phyloP scores from a whole-genome alignment of 2,888 invertebrate genomes.

The Laothoe populi region DNA sequence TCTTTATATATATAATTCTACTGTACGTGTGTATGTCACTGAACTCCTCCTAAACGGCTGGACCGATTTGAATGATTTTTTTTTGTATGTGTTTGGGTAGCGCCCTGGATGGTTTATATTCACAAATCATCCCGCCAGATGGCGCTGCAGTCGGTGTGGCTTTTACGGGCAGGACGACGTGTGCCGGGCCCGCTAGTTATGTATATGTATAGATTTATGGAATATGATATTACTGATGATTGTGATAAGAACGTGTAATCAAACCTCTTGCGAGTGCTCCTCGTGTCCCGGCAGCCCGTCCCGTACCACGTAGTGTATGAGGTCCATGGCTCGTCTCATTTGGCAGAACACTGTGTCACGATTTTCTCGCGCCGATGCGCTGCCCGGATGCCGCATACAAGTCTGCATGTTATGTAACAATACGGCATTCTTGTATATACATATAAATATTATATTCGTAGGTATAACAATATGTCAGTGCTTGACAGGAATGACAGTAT shows the following conservation, averaged over 20 bases:
- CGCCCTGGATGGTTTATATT: no score
- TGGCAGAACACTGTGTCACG: conserved; percentile 99
- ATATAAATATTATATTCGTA: background rate
- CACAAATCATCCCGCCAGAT: no score
- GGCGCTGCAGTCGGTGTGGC: no score
- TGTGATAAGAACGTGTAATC: conserved; percentile 36
- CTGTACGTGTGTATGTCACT: no score
- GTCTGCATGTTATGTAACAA: conserved; percentile 82
- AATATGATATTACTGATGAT: background rate
- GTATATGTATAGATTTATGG: background rate
- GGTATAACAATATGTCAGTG: no score
- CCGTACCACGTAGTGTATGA: conserved; percentile 98
- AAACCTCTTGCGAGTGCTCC: conserved; percentile 80
- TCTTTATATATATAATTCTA: no score
- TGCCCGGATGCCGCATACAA: conserved; percentile 97
- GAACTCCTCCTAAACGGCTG: no score
- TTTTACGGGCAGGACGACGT: no score
- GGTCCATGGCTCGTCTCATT: conserved; percentile 98
- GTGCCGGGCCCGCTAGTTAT: no score
- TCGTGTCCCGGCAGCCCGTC: conserved; percentile 92
- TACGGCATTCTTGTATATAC: conserved; percentile 31
- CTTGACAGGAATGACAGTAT: background rate
- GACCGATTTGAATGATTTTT: no score
- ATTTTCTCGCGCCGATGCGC: conserved; percentile 96
- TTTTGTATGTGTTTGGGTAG: no score